Percentiles rank a stretch among this genome's conserved stretches.
Conservation (phyloP, 2,888 invertebrate species). For the Phengaris arion region DNA sequence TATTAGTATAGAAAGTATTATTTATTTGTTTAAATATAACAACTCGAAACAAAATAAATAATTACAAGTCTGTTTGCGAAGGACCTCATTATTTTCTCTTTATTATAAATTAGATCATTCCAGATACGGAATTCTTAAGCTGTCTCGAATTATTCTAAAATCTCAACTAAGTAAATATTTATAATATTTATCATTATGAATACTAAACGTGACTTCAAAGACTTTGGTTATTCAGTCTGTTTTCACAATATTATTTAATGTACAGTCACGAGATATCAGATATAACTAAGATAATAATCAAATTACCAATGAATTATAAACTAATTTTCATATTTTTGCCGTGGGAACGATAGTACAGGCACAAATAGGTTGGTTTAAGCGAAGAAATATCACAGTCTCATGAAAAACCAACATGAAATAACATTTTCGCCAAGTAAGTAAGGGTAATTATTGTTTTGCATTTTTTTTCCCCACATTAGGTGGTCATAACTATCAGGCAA, state of each 20-base stretch:
- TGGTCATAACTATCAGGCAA: too few species aligned
- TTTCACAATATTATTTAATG: neutral
- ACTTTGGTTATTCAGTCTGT: neutral
- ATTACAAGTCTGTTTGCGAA: neutral
- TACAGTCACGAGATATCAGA: neutral
- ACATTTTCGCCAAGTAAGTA: too few species aligned
- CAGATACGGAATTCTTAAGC: neutral
- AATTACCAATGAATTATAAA: neutral
- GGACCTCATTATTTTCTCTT: neutral
- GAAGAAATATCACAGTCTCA: too few species aligned
- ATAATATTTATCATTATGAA: constrained; percentile 12
- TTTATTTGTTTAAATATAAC: neutral
- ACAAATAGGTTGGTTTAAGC: too few species aligned
- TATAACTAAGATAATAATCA: neutral
- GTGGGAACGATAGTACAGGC: neutral
- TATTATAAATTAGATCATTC: neutral
- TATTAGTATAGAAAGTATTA: too few species aligned
- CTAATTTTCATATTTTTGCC: neutral
- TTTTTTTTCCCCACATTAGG: too few species aligned
- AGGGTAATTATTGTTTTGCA: too few species aligned
- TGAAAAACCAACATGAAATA: too few species aligned
- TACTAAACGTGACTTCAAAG: constrained; percentile 24
- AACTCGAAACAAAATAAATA: neutral
- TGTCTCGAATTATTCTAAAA: constrained; percentile 8
- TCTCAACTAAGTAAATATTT: constrained; percentile 19